These are phyloP conservation scores for Sarcophaga caerulescens DNA, from an alignment of 2,888 invertebrate genomes.

Conservation along the genomic window DNA sequence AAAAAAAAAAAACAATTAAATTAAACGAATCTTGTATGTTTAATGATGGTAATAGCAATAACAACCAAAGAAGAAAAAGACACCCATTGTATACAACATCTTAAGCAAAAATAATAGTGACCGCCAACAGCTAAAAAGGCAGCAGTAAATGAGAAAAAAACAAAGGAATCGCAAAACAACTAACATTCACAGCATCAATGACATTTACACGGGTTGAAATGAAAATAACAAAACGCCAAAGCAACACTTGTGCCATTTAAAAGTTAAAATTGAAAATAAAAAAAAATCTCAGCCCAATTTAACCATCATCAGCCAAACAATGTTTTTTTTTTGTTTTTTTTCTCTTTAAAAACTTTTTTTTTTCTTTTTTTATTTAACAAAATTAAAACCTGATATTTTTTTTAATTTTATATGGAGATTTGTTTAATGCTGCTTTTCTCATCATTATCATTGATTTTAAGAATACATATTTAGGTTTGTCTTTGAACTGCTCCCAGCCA, in stretches of 20 bases:
- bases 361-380: not conserved
- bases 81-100: not conserved
- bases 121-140: slow-evolving; percentile 36
- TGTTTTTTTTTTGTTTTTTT: not conserved
- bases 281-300: slow-evolving; percentile 47
- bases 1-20: not conserved
- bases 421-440: not conserved
- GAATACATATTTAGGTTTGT: slow-evolving; percentile 36
- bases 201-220: slow-evolving; percentile 33
- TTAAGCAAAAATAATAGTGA: slow-evolving; percentile 30
- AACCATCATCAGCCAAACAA: slow-evolving; percentile 15
- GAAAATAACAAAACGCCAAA: slow-evolving; percentile 5
- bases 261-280: no score
- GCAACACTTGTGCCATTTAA: slow-evolving; percentile 61
- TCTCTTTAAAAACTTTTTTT: not conserved
- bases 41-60: slow-evolving; percentile 25
- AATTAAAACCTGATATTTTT: not conserved
- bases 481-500: not conserved
- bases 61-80: not conserved
- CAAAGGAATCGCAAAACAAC: not conserved
- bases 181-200: not conserved
- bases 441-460: not conserved
- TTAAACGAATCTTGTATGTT: slow-evolving; percentile 15
- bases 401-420: slow-evolving; percentile 7
- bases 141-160: not conserved